These are phyloP conservation scores for Orestias chungarensis DNA, from an alignment of 2,797 vertebrate genomes.

Conservation along the genomic window DNA sequence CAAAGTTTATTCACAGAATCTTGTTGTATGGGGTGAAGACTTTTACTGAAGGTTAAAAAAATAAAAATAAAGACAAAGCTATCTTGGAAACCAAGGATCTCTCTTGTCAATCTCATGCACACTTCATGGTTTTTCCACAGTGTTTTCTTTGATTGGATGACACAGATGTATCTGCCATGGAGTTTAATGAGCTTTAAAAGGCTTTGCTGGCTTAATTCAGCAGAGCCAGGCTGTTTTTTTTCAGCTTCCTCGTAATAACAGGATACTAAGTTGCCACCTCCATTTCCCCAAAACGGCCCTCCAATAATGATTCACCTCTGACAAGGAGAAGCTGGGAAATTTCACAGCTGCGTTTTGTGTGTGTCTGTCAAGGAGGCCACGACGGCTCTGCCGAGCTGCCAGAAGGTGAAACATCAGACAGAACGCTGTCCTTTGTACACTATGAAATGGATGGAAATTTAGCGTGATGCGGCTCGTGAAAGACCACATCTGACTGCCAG, in stretches of 20 bases:
- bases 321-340: slow-evolving; percentile 26
- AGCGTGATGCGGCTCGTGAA: slow-evolving; percentile 45
- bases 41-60: neutral
- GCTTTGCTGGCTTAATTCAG: neutral
- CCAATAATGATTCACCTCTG: slow-evolving; percentile 28
- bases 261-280: neutral
- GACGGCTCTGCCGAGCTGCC: slow-evolving; percentile 25
- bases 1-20: too few relatives aligned
- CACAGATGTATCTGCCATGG: neutral
- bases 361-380: slow-evolving; percentile 3
- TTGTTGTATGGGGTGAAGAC: too few relatives aligned
- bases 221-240: neutral
- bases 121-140: neutral
- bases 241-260: neutral
- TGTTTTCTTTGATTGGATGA: slow-evolving; percentile 1
- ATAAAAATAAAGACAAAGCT: neutral
- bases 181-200: neutral
- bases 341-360: slow-evolving; percentile 25
- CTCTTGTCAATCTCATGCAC: neutral
- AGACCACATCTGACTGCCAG: slow-evolving; percentile 46
- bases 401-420: slow-evolving; percentile 34
- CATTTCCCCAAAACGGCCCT: slow-evolving; percentile 5
- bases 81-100: neutral
- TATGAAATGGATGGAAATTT: slow-evolving; percentile 30
- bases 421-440: slow-evolving; percentile 41